phyloP scores from a whole-genome alignment of 2,113 vertebrate genomes.

The Pycnonotus jocosus region DNA sequence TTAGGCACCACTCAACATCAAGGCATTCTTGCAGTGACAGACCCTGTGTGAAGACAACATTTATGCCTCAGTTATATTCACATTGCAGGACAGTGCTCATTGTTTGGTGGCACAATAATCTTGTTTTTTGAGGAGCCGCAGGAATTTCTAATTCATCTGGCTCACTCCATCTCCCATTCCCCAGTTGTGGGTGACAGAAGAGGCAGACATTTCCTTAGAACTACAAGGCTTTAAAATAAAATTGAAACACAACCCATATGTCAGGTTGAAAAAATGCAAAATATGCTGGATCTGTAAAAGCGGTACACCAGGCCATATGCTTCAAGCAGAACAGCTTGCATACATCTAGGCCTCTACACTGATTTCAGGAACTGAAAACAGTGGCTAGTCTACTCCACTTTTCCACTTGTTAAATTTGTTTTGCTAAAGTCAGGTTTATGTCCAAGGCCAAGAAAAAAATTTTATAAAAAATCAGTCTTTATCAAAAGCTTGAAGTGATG shows the following conservation, averaged over 20 bases:
- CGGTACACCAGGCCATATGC: slow-evolving; percentile 48
- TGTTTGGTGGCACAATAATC: neutral
- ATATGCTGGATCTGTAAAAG: slow-evolving; percentile 39
- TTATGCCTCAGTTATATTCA: neutral
- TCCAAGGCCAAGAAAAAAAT: neutral
- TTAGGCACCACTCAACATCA: neutral
- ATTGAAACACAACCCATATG: slow-evolving; percentile 32
- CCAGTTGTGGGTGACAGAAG: neutral
- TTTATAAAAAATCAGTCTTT: neutral
- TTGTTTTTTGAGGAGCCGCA: neutral
- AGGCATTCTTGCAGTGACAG: neutral
- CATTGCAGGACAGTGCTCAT: neutral
- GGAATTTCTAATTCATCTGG: neutral
- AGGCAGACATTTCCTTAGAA: slow-evolving; percentile 32
- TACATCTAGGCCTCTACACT: slow-evolving; percentile 16
- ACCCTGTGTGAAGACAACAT: rapidly evolving
- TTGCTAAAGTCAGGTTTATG: slow-evolving; percentile 6
- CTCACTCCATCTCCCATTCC: neutral
- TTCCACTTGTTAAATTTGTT: slow-evolving; percentile 39
- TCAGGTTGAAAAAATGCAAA: slow-evolving; percentile 45
- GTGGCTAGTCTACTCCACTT: slow-evolving; percentile 14
- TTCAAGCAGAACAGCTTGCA: slow-evolving; percentile 51
- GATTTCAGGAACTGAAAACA: slow-evolving; percentile 43
- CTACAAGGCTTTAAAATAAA: neutral
- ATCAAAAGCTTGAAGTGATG: neutral